A percentile compares a stretch with the other conserved stretches of the same genome.
Evolutionary conservation across 1,140 invertebrate genomes (phyloP).

Genomic region (Aphaenogaster ashmeadi): DNA sequence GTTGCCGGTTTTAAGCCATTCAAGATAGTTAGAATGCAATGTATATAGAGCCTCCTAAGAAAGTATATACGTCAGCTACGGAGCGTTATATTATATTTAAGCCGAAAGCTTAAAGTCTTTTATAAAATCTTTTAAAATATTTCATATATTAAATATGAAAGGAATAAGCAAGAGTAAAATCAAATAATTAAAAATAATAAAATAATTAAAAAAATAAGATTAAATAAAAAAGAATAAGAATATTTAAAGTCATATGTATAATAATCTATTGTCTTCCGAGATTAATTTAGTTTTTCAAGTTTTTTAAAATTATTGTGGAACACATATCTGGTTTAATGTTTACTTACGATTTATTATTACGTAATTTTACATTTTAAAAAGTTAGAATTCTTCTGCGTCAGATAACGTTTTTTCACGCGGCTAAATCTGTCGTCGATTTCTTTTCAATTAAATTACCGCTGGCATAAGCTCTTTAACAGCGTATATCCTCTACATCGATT

Average conservation of each 20-base stretch:
- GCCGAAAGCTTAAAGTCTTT: background rate
- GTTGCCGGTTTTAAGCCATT: slow-evolving; percentile 20
- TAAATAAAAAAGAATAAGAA: background rate
- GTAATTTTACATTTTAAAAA: background rate
- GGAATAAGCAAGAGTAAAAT: background rate
- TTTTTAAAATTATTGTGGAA: background rate
- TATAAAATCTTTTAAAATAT: background rate
- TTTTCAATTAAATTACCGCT: slow-evolving; percentile 14
- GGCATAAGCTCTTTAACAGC: background rate
- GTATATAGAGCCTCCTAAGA: background rate
- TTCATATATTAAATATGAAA: slow-evolving; percentile 2
- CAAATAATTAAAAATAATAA: background rate
- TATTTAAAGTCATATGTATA: background rate
- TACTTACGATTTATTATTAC: background rate
- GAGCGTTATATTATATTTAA: background rate
- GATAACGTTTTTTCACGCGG: background rate
- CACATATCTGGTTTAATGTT: background rate
- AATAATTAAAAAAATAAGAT: background rate
- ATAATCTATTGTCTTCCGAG: background rate
- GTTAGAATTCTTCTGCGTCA: background rate
- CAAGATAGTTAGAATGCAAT: background rate
- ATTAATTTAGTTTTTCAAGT: background rate
- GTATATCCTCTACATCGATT: slow-evolving; percentile 40
- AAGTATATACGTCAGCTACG: background rate
- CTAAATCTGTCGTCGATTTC: background rate